A percentile compares a stretch with the other conserved stretches of the same genome.
Evolutionary conservation across 37 sponge, comb jelly and placozoan species (phyloP).

Genomic region (Beroe ovata): DNA sequence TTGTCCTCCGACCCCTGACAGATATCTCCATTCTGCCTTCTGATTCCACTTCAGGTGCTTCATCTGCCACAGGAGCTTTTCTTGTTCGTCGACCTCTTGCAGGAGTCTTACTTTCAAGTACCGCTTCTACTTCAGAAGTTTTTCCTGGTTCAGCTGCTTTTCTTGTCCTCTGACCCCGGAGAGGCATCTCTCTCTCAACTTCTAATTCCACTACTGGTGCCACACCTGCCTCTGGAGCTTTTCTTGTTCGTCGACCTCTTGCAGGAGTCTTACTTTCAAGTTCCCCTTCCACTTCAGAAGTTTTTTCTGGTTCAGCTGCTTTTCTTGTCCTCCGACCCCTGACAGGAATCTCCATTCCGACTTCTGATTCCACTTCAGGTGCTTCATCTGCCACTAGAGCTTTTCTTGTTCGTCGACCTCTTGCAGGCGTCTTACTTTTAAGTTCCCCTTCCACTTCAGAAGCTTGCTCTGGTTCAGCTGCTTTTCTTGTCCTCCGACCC

Average conservation of each 20-base stretch:
- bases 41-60: slow-evolving; percentile 7
- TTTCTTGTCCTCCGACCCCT: neutral
- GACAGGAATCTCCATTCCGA: too few relatives aligned
- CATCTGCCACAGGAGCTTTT: too few relatives aligned
- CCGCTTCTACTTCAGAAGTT: too few relatives aligned
- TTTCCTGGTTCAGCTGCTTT: neutral
- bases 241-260: slow-evolving; percentile 9
- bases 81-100: slow-evolving; percentile 27
- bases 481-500: neutral
- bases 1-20: neutral
- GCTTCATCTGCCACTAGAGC: too few relatives aligned
- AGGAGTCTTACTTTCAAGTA: neutral
- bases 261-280: neutral
- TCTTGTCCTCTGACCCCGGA: neutral
- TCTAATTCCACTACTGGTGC: neutral
- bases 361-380: neutral
- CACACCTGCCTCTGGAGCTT: too few relatives aligned
- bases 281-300: neutral
- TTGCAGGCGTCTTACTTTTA: slow-evolving; percentile 11
- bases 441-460: neutral
- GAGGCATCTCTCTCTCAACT: too few relatives aligned
- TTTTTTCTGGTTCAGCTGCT: neutral
- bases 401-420: neutral
- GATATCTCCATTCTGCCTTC: too few relatives aligned
- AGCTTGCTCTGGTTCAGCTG: neutral